Evolutionary conservation across 2,888 invertebrate species (phyloP).

Genomic region (Apocheima hispidaria): DNA sequence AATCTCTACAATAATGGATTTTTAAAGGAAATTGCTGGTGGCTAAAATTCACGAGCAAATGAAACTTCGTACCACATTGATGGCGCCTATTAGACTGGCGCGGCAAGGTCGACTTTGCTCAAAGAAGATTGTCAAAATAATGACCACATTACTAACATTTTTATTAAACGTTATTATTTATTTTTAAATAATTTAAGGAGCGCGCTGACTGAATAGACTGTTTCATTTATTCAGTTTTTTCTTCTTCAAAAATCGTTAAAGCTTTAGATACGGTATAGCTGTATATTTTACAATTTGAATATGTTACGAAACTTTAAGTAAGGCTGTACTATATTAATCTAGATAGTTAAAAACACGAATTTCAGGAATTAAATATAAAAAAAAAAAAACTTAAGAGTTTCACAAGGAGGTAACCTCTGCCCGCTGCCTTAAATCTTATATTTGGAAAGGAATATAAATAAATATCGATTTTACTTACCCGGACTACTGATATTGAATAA

Average conservation of each 20-base stretch:
- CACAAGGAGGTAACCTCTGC: background rate
- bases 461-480: conserved; percentile 46
- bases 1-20: too few relatives aligned
- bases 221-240: background rate
- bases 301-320: background rate
- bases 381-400: background rate
- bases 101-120: too few relatives aligned
- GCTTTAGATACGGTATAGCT: background rate
- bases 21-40: too few relatives aligned
- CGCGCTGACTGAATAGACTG: background rate
- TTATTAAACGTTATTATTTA: background rate
- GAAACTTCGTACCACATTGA: too few relatives aligned
- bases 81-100: too few relatives aligned
- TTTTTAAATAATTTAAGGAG: background rate
- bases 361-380: background rate
- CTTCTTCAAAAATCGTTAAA: background rate
- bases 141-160: too few relatives aligned
- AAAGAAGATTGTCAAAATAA: too few relatives aligned
- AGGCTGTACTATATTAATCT: background rate
- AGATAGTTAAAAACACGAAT: background rate
- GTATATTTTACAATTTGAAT: background rate
- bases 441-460: background rate
- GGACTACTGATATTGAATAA: conserved; percentile 55
- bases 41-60: too few relatives aligned
- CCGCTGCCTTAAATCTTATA: background rate